phyloP scores from a whole-genome alignment of 2,888 invertebrate species.

The Polydrusus cervinus region DNA sequence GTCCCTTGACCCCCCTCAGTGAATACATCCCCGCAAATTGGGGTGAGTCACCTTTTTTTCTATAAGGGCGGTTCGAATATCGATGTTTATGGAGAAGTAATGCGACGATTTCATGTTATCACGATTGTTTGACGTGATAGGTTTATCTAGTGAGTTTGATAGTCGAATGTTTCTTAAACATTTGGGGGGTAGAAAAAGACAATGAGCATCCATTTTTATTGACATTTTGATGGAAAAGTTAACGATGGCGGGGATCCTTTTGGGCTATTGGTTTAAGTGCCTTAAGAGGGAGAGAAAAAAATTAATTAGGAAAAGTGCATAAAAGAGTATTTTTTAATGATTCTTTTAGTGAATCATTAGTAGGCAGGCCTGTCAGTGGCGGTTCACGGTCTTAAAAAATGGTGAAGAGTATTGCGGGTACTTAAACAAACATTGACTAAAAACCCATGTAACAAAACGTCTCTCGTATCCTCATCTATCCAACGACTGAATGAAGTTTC shows the following conservation, averaged over 20 bases:
- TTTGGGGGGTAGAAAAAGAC: slow-evolving; percentile 22
- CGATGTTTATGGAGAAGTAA: background rate
- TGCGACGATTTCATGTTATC: background rate
- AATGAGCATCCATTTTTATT: slow-evolving; percentile 28
- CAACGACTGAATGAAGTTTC: too few species aligned
- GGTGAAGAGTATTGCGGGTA: too few species aligned
- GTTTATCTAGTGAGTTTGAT: slow-evolving; percentile 4
- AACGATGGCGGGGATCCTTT: background rate
- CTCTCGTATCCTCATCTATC: too few species aligned
- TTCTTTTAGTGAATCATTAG: background rate
- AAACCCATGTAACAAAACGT: too few species aligned
- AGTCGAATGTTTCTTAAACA: slow-evolving; percentile 9
- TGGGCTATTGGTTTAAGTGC: slow-evolving; percentile 16
- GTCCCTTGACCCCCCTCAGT: slow-evolving; percentile 25
- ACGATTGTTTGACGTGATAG: background rate
- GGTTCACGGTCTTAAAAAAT: background rate
- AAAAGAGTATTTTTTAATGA: background rate
- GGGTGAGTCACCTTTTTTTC: slow-evolving; percentile 41
- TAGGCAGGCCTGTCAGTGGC: too few species aligned
- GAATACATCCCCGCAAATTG: slow-evolving; percentile 18
- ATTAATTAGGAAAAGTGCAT: background rate
- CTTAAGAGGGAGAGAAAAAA: background rate
- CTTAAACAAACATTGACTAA: too few species aligned
- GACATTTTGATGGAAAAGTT: slow-evolving; percentile 23
- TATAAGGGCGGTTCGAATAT: background rate